Base-by-base conservation (phyloP, 1,140 invertebrate species). In the Bombus sylvicola region DNA sequence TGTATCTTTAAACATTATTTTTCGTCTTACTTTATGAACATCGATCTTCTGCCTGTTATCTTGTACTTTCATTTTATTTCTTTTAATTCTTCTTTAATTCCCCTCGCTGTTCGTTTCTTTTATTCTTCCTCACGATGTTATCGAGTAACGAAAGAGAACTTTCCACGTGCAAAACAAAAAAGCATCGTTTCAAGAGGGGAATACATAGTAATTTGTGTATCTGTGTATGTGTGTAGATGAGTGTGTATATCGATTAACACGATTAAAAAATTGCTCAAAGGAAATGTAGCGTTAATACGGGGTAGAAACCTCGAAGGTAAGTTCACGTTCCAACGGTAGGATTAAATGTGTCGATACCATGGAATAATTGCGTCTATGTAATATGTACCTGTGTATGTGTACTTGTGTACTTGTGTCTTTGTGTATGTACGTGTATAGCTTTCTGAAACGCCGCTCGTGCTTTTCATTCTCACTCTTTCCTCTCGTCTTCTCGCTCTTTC, bases 241-340 rank as follows among this genome's bases (percentile, higher is more conserved):
- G 10, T 37, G 34, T 81, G 25, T 71, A 22, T 57, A n/a, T n/a
- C 37, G 31, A 53, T 62, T 66, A 57, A 8, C 31, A 77, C 74
- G n/a, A 78, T 79, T 79, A 79, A 62, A 84, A 84, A 84, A 84
- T 79, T 71, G 64, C 47, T 78, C 74, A 37, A 59, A 78, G 82
- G 82, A 69, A 69, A 69, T 41, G 28, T n/a, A 79, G 53, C 66
- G 34, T 79, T 66, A 53, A 84, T 34, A 37, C 75, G 28, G 82
- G 25, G 25, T 41, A 57, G 47, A 69, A 79, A 79, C 66, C n/a
- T 43, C 53, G 34, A 68, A 47, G 66, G 59, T 41, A 72, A 83
- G 39, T 83, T 53, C 53, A 10, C 13, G 57, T n/a, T 62, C 1
- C 47, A 53, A 53, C 18, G 47, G 47, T 53, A 22, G 59, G 76